Evolutionary conservation across 2,888 invertebrate species (phyloP).

Genomic region (Acrobasis suavella): DNA sequence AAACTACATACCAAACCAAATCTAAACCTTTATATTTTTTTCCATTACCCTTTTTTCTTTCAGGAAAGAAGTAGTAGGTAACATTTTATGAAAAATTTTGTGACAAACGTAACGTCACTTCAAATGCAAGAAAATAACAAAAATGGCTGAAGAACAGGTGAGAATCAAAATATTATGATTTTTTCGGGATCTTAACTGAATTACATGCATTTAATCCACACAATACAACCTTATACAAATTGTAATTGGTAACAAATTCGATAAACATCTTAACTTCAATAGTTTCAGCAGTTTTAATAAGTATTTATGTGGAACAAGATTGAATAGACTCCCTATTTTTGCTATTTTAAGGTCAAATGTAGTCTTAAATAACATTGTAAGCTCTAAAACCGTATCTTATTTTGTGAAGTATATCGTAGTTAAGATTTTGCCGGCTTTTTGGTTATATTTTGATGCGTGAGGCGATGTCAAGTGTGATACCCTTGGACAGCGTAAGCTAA

Average conservation of each 20-base stretch:
- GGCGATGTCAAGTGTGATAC: constrained; percentile 54
- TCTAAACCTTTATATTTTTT: too few relatives aligned
- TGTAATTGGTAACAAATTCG: neutral
- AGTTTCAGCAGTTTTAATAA: constrained; percentile 17
- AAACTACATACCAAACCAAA: too few relatives aligned
- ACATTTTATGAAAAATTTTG: constrained; percentile 24
- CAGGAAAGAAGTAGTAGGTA: constrained; percentile 22
- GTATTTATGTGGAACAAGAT: constrained; percentile 23
- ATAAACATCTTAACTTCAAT: neutral
- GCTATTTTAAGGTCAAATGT: constrained; percentile 20
- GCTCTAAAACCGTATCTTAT: neutral
- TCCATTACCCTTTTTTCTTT: neutral
- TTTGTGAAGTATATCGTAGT: neutral
- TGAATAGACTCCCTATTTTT: constrained; percentile 25
- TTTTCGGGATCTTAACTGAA: constrained; percentile 63
- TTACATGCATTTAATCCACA: constrained; percentile 35
- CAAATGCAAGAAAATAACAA: constrained; percentile 82
- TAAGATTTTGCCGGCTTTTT: constrained; percentile 59
- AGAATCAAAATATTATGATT: constrained; percentile 79
- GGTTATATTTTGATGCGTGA: constrained; percentile 58
- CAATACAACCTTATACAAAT: constrained; percentile 12
- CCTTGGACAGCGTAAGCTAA: constrained; percentile 46
- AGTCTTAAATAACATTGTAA: constrained; percentile 8
- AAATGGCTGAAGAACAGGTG: constrained; percentile 92
- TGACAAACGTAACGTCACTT: constrained; percentile 61